Base-by-base conservation (phyloP, 2,797 vertebrate genomes). In the Toxotes lorentzi region DNA sequence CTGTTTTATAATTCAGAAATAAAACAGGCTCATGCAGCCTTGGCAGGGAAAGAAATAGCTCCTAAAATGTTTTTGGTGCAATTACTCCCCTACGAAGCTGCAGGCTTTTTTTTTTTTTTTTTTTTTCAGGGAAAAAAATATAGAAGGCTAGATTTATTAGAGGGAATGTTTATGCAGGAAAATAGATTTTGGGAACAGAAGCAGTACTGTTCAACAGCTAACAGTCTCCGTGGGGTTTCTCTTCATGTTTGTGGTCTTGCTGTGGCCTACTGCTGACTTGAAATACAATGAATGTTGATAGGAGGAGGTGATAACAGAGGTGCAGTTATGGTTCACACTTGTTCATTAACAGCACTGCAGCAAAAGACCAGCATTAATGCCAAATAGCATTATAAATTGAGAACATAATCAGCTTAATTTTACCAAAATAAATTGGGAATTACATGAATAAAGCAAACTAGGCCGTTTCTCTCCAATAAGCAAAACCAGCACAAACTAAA, bases 101-200 rank as follows among this genome's bases (percentile, higher is more conserved):
- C 78, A 60, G 78, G 76, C 53, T 59, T 66, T 64, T 57, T 65
- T 70, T 67, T 63, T 65, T 4, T 74, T 48, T 59, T 66, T 64
- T 57, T 65, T 70, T 67, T 63, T 65, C 27, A 30, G 50, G 60
- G 68, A 48, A 65, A 65, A 77, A 85, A 81, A 77, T 70, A 73
- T n/a, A 72, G 23, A 74, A 64, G 70, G 59, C 59, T 56, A 7
- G 16, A 78, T 91, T 88, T 87, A 83, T 86, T 87, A 79, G 38
- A 30, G 47, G 32, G 35, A 61, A 69, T 76, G 59, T 83, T 84
- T 82, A 56, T 80, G 73, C 32, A 60, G 59, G 75, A 69, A 86
- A 85, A 78, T 72, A 71, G 66, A 88, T 84, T 82, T 77, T 19
- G 40, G 70, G 60, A 86, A 80, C 80, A 85, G 60, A 76, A 45